Percentiles rank a stretch among this genome's conserved stretches.
Conservation (phyloP, 2,113 vertebrate species). For the Gymnocephalus cernua region DNA sequence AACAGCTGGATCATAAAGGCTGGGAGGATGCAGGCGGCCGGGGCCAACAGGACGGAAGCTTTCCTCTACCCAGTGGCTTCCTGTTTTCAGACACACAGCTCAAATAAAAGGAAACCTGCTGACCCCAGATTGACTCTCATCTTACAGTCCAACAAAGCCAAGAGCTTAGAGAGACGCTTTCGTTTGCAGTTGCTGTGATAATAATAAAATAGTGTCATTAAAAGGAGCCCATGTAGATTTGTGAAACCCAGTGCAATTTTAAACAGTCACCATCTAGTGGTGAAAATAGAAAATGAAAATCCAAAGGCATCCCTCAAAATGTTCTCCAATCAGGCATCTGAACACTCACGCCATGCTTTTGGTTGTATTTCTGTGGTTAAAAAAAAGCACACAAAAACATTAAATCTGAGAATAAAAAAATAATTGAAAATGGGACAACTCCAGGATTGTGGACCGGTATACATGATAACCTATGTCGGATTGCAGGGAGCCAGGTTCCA, state of each 20-base stretch:
- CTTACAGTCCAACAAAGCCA: neutral
- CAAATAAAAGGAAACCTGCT: conserved; percentile 45
- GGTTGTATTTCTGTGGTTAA: too few relatives aligned
- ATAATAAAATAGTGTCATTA: neutral
- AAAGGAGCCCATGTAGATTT: too few relatives aligned
- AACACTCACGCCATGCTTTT: too few relatives aligned
- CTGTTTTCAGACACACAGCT: conserved; percentile 69
- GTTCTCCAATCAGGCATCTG: neutral
- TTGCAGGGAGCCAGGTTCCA: too few relatives aligned
- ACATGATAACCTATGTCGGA: too few relatives aligned
- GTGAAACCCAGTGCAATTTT: neutral
- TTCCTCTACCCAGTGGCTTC: conserved; percentile 72
- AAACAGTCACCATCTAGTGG: conserved; percentile 54
- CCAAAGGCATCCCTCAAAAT: neutral
- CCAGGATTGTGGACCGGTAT: too few relatives aligned
- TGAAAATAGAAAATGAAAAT: neutral
- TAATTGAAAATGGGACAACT: too few relatives aligned
- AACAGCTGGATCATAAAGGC: conserved; percentile 69
- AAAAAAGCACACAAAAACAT: too few relatives aligned
- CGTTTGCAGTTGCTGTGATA: neutral
- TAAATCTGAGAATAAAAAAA: too few relatives aligned
- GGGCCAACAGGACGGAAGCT: conserved; percentile 72
- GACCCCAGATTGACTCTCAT: conserved; percentile 34
- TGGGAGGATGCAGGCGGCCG: conserved; percentile 48
- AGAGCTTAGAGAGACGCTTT: neutral